Evolutionary conservation across 1,140 invertebrate genomes (phyloP).

Genomic region (Drosophila arawakana): DNA sequence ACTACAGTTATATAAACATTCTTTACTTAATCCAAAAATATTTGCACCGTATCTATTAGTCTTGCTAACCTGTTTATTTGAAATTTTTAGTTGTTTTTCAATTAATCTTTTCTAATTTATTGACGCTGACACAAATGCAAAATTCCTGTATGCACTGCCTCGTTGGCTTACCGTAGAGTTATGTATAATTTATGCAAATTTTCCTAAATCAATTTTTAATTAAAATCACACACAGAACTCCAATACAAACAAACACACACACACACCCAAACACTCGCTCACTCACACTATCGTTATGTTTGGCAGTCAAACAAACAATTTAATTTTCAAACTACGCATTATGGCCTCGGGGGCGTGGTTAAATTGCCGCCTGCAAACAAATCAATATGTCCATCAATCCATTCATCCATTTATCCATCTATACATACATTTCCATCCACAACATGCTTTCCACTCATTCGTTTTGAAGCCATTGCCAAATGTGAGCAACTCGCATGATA

Average conservation of each 20-base stretch:
- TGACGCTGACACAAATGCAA: slow-evolving; percentile 58
- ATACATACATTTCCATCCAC: slow-evolving; percentile 15
- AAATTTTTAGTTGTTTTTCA: slow-evolving; percentile 40
- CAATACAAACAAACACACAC: slow-evolving; percentile 1
- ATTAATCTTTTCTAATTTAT: slow-evolving; percentile 82
- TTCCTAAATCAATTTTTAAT: slow-evolving; percentile 82
- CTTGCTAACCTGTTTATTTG: background rate
- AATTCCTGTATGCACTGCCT: slow-evolving; percentile 37
- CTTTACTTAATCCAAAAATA: background rate
- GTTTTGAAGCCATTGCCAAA: slow-evolving; percentile 16
- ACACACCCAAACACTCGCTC: slow-evolving; percentile 4
- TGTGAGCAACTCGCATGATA: slow-evolving; percentile 50
- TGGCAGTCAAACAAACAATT: slow-evolving; percentile 51
- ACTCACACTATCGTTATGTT: slow-evolving; percentile 19
- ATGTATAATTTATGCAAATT: slow-evolving; percentile 82
- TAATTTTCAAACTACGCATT: slow-evolving; percentile 38
- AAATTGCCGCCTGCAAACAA: slow-evolving; percentile 54
- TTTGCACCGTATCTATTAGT: background rate
- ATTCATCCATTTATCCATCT: slow-evolving; percentile 28
- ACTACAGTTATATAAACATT: too few species aligned
- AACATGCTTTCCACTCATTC: slow-evolving; percentile 40
- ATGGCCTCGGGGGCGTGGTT: slow-evolving; percentile 38
- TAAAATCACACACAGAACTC: slow-evolving; percentile 62
- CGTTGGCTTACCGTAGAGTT: slow-evolving; percentile 67
- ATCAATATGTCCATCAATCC: slow-evolving; percentile 60